Evolutionary conservation across 1,140 invertebrate genomes (phyloP), one percentile per base, ranked within the genome.

Genomic region (Neodiprion virginianus): DNA sequence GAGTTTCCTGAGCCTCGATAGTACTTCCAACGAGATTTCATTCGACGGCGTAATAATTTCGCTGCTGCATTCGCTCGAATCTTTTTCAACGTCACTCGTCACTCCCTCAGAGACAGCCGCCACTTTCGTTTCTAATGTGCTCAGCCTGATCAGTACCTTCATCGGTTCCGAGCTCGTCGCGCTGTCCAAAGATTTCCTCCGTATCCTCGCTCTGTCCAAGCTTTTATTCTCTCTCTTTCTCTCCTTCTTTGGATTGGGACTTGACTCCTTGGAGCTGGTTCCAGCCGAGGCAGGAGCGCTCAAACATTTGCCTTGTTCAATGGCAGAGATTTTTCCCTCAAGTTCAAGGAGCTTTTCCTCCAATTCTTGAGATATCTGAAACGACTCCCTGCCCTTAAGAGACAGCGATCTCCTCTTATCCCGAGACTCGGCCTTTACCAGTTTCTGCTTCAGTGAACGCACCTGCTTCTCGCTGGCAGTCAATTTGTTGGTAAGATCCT

Each of bases 401-500:
- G 94, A 96, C 40, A 96, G 89, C 48, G 95, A 96, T 71, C 95
- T 89, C 73, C 95, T 88, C 77, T 95, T 94, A 77, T 95, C 95
- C 74, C 93, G 90, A 0, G 91, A 92, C 80, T 96, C 96, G 0
- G 92, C 90, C 83, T 95, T 95, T 77, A 93, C 91, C 61, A 96
- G 85, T 84, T 96, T 96, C 79, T 95, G 94, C 84, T 95, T 95
- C 23, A 95, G 79, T 7, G 90, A 92, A 72, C 95, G 88, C 10
- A 95, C 92, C 85, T 96, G 94, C 79, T 95, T 95, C 81, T 97
- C 96, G n/a, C 94, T 94, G 1, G 91, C 90, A 5, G 91, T 92
- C 28, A 96, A 88, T 85, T 97, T 97, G 49, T 91, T 90, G 0
- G 96, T 96, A 50, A 97, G 85, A 84, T 97, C 95, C 81, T 96